Evolutionary conservation across 1,140 invertebrate species (phyloP), one percentile per base, ranked within the genome.

Genomic region (Sminthurinus signatus): DNA sequence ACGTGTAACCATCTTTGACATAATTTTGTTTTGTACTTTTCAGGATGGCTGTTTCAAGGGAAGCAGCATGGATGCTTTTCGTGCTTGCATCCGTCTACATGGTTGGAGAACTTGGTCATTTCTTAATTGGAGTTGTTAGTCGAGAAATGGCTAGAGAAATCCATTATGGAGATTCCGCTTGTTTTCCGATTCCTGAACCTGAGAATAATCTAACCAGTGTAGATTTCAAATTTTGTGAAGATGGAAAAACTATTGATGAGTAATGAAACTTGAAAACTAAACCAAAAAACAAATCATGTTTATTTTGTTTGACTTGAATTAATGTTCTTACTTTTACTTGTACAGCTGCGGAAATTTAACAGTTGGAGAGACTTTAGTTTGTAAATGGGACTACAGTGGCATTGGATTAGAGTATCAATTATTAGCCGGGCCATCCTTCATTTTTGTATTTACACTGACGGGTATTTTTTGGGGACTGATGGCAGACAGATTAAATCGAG

Each of bases 381-480:
- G 93, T 75, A 87, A 91, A 73, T 95, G 91, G 90, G 87, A 89
- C 74, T 93, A 93, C 80, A 93, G 92, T 76, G 93, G 93, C 0
- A 80, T 93, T 43, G 93, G 93, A 1, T 79, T 93, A 31, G 88
- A 93, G 72, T 95, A 95, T 77, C 92, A 95, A 79, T 85, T 95
- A 67, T 76, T 96, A 39, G 92, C 92, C 0, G 93, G 93, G 0
- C 93, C 93, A 0, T 87, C 87, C 67, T 95, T 94, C 77, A 93
- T 95, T 71, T 85, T 89, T 12, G 87, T 93, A 25, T 96, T 89
- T 76, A 95, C 92, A 0, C 80, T 95, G 28, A 84, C 86, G 19
- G 91, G 91, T 1, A 85, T 95, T 12, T 80, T 89, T 58, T 81
- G 95, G 68, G 91, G 91, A n/a, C 81, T 91, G 50, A 82, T 86